Evolutionary conservation across 1,140 invertebrate genomes (phyloP).

Genomic region (Hylaeus volcanicus): DNA sequence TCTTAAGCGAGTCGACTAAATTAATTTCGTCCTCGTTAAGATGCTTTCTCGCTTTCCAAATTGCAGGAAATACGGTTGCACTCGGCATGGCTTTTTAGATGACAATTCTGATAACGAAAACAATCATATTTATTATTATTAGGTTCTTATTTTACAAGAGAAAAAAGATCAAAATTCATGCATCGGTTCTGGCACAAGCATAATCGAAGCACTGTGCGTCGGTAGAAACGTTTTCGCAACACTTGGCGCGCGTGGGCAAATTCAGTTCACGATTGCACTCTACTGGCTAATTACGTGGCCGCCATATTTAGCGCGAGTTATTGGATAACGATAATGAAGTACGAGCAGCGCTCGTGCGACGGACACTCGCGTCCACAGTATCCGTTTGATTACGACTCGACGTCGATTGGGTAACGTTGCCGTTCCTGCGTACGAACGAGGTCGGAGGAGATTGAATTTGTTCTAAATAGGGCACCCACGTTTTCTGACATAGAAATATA

Average conservation of each 20-base stretch:
- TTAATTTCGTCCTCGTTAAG: too few species aligned
- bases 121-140: too few species aligned
- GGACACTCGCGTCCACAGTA: not conserved
- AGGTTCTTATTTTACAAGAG: too few species aligned
- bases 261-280: not conserved
- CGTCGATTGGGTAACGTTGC: constrained; percentile 16
- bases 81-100: too few species aligned
- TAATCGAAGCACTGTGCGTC: too few species aligned
- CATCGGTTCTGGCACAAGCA: too few species aligned
- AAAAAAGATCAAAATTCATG: too few species aligned
- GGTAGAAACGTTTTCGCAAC: not conserved
- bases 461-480: constrained; percentile 15
- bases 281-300: constrained; percentile 18
- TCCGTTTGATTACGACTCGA: constrained; percentile 10
- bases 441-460: constrained; percentile 31
- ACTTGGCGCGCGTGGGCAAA: constrained; percentile 5
- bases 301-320: constrained; percentile 46
- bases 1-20: too few species aligned
- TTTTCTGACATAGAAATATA: constrained; percentile 31
- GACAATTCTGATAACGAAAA: too few species aligned
- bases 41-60: too few species aligned
- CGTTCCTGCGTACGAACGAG: not conserved
- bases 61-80: too few species aligned
- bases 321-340: constrained; percentile 55
- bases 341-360: not conserved